Percentiles rank a stretch among this genome's conserved stretches.
Evolutionary conservation across 2,797 vertebrate genomes (phyloP).

Genomic region (Rhinoraja longicauda): DNA sequence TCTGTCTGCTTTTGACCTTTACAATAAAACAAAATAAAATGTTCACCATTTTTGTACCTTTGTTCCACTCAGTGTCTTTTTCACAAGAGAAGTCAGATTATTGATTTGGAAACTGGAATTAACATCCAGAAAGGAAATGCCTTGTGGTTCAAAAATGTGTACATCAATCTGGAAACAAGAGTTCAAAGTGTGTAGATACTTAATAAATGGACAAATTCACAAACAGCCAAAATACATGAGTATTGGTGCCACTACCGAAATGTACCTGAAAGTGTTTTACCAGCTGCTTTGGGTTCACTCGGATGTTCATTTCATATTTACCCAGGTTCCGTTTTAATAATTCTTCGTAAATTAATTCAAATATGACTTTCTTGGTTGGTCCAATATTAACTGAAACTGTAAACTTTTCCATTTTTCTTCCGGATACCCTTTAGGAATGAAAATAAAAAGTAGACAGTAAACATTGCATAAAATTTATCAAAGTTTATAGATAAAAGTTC

Average conservation of each 20-base stretch:
- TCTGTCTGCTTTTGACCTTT: neutral
- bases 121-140: slow-evolving; percentile 54
- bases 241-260: neutral
- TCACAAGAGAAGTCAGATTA: slow-evolving; percentile 53
- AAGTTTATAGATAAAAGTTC: neutral
- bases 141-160: slow-evolving; percentile 55
- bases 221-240: neutral
- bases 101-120: slow-evolving; percentile 56
- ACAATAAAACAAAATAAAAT: neutral
- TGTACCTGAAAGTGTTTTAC: slow-evolving; percentile 80
- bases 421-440: slow-evolving; percentile 64
- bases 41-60: slow-evolving; percentile 47
- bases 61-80: slow-evolving; percentile 47
- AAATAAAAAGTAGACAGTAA: neutral
- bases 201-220: neutral
- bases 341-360: slow-evolving; percentile 81
- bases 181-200: neutral
- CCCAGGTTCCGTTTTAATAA: slow-evolving; percentile 73
- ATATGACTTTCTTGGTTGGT: slow-evolving; percentile 71
- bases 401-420: slow-evolving; percentile 87
- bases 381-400: slow-evolving; percentile 77
- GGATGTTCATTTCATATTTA: slow-evolving; percentile 77
- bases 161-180: slow-evolving; percentile 55
- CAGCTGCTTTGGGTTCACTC: slow-evolving; percentile 74
- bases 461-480: neutral